Evolutionary conservation across 2,797 vertebrate genomes (phyloP).

Genomic region (Muscicapa comitata): DNA sequence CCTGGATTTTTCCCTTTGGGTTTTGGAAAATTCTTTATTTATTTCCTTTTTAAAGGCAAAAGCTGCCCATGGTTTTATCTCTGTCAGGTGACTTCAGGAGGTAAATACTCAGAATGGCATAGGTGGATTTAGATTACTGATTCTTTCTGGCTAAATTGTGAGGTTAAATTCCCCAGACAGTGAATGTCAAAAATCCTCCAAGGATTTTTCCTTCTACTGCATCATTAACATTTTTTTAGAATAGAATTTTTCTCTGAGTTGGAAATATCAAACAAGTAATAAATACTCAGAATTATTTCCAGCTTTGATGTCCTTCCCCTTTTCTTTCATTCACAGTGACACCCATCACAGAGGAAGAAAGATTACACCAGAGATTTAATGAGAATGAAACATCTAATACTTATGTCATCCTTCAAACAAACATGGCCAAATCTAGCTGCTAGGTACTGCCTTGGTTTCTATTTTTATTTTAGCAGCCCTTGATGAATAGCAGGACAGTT

Average conservation of each 20-base stretch:
- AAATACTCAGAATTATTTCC: neutral
- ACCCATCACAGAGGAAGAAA: neutral
- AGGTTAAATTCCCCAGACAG: neutral
- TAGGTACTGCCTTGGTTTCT: neutral
- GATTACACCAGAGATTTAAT: neutral
- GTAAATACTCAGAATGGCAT: conserved; percentile 1
- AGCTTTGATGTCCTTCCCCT: neutral
- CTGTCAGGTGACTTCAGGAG: neutral
- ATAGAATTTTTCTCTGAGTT: neutral
- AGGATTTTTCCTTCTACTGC: neutral
- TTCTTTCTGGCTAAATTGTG: neutral
- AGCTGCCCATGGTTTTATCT: neutral
- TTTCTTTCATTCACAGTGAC: neutral
- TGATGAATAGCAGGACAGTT: neutral
- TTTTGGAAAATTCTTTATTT: neutral
- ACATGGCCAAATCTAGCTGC: neutral
- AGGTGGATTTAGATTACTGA: neutral
- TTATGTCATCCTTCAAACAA: neutral
- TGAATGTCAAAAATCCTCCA: neutral
- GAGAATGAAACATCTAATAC: neutral
- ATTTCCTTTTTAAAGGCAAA: neutral
- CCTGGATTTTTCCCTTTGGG: conserved; percentile 5
- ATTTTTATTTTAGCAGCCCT: neutral
- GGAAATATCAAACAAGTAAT: neutral
- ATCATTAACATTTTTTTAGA: neutral